Percentiles rank a stretch among this genome's conserved stretches.
Evolutionary conservation across 2,797 vertebrate species (phyloP).

Genomic region (Amazonetta brasiliensis): DNA sequence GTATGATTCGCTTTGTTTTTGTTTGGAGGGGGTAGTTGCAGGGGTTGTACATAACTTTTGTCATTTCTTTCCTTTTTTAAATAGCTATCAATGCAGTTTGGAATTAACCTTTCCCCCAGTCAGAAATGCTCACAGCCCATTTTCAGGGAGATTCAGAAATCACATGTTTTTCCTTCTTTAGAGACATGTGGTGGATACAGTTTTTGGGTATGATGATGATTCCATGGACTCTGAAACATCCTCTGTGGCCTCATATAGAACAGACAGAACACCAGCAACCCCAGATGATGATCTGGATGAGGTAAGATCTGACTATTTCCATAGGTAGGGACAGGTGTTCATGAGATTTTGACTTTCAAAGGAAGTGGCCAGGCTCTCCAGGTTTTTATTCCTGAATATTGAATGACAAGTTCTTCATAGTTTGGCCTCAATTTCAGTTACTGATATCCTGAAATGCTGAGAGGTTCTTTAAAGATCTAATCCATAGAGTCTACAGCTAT

Average conservation of each 20-base stretch:
- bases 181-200: slow-evolving; percentile 94
- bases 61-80: neutral
- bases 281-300: slow-evolving; percentile 95
- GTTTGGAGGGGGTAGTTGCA: neutral
- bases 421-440: neutral
- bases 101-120: neutral
- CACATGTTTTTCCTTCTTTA: slow-evolving; percentile 61
- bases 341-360: neutral
- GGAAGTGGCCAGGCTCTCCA: neutral
- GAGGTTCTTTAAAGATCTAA: neutral
- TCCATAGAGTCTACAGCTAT: neutral
- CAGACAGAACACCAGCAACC: slow-evolving; percentile 95
- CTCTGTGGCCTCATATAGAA: slow-evolving; percentile 94
- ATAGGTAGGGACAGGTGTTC: neutral
- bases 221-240: slow-evolving; percentile 98
- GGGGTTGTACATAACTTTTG: neutral
- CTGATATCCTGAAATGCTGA: neutral
- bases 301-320: slow-evolving; percentile 77
- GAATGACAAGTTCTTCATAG: neutral
- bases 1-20: neutral
- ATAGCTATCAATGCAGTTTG: neutral
- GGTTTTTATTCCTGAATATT: neutral
- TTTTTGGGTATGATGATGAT: slow-evolving; percentile 97
- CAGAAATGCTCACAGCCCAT: neutral
- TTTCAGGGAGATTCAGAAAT: slow-evolving; percentile 9